A percentile compares a stretch with the other conserved stretches of the same genome.
Conservation (phyloP, 2,113 vertebrate species). For the Lepus timidus region DNA sequence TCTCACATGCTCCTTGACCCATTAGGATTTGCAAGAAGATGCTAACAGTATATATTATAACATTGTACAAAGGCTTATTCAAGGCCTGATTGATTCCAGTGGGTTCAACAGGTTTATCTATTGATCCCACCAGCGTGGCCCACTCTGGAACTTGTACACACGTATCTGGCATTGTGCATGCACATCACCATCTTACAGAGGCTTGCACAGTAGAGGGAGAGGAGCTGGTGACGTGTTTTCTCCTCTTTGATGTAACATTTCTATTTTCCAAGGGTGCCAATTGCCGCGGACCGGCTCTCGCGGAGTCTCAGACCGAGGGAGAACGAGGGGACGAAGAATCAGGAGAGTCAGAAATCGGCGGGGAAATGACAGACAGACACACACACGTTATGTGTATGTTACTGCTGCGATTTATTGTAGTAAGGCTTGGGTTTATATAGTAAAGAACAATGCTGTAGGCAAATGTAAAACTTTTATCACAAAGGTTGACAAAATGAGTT, state of each 20-base stretch:
- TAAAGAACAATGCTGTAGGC: no score
- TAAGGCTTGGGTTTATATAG: no score
- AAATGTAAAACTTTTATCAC: no score
- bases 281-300: no score
- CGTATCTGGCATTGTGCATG: no score
- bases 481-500: no score
- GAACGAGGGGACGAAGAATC: no score
- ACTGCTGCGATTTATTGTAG: no score
- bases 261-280: background rate
- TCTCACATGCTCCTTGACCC: background rate
- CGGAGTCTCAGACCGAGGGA: no score
- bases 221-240: background rate
- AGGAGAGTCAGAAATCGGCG: no score
- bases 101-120: background rate
- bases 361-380: no score
- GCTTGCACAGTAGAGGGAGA: background rate
- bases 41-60: background rate
- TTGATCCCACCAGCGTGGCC: background rate
- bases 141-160: background rate
- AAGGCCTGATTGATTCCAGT: background rate
- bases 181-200: background rate
- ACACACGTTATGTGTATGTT: no score
- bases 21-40: background rate
- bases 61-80: background rate
- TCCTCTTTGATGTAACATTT: background rate